Percentiles rank a stretch among this genome's conserved stretches.
These are phyloP conservation scores for Mola mola DNA, from an alignment of 2,113 vertebrate species.

Conservation along the genomic window DNA sequence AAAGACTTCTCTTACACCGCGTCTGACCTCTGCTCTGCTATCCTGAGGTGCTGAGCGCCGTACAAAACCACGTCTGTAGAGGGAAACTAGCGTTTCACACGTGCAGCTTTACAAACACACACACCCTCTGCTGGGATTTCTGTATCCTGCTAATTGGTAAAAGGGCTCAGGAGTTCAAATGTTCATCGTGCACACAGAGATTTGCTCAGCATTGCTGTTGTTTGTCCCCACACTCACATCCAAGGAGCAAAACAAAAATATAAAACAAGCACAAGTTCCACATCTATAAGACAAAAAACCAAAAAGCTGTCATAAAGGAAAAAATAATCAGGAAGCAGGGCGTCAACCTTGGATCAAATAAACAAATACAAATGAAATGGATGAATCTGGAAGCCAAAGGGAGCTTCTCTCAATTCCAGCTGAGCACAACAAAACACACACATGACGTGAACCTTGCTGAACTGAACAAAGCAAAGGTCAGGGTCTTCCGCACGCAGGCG, in stretches of 20 bases:
- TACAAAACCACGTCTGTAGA: too few relatives aligned
- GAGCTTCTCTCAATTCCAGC: constrained; percentile 39
- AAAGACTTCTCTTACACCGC: too few relatives aligned
- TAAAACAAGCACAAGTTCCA: too few relatives aligned
- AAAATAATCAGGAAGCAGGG: too few relatives aligned
- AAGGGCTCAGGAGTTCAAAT: constrained; percentile 51
- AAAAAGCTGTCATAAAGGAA: constrained; percentile 21
- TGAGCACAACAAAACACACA: too few relatives aligned
- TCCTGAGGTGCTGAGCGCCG: too few relatives aligned
- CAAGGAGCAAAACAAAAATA: too few relatives aligned
- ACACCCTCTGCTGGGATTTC: constrained; percentile 8
- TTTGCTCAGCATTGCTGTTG: constrained; percentile 11
- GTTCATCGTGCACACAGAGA: constrained; percentile 35
- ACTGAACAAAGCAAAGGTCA: constrained; percentile 81
- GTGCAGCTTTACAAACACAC: constrained; percentile 1
- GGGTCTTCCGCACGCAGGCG: constrained; percentile 42
- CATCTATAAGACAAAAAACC: background rate
- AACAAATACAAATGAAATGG: constrained; percentile 36
- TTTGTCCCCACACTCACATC: too few relatives aligned
- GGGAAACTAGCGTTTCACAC: too few relatives aligned
- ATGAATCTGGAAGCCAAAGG: constrained; percentile 26
- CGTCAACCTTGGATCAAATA: constrained; percentile 19
- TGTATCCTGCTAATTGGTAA: constrained; percentile 46
- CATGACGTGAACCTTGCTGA: constrained; percentile 65
- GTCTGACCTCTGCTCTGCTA: too few relatives aligned